Evolutionary conservation across 2,797 vertebrate genomes (phyloP).

Genomic region (Forpus xanthops): DNA sequence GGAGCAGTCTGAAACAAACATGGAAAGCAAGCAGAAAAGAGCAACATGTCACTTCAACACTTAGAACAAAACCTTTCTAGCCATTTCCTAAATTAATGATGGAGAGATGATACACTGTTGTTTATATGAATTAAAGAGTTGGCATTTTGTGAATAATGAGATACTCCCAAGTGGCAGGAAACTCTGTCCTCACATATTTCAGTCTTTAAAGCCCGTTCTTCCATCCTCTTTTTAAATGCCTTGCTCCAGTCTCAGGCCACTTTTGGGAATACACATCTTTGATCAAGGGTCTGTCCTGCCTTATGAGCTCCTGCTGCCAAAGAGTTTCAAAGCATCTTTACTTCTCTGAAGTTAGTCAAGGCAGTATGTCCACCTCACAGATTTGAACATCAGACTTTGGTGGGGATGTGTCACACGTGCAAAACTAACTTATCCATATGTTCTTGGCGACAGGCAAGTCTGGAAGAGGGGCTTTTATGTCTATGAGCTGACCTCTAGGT

Average conservation of each 20-base stretch:
- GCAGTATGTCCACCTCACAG: neutral
- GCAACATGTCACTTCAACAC: neutral
- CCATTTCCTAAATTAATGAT: neutral
- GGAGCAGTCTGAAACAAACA: neutral
- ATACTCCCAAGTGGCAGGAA: neutral
- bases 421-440: neutral
- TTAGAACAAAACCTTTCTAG: neutral
- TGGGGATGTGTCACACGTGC: accelerated
- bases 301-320: neutral
- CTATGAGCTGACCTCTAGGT: neutral
- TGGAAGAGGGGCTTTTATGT: neutral
- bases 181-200: neutral
- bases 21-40: neutral
- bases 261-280: neutral
- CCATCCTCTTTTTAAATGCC: neutral
- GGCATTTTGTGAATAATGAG: neutral
- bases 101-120: neutral
- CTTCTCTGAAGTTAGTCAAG: neutral
- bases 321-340: neutral
- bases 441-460: neutral
- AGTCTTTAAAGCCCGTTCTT: neutral
- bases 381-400: neutral
- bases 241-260: neutral
- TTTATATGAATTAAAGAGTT: constrained; percentile 2
- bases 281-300: neutral